phyloP scores from a whole-genome alignment of 2,888 invertebrate species.

The Girardia tigrina region DNA sequence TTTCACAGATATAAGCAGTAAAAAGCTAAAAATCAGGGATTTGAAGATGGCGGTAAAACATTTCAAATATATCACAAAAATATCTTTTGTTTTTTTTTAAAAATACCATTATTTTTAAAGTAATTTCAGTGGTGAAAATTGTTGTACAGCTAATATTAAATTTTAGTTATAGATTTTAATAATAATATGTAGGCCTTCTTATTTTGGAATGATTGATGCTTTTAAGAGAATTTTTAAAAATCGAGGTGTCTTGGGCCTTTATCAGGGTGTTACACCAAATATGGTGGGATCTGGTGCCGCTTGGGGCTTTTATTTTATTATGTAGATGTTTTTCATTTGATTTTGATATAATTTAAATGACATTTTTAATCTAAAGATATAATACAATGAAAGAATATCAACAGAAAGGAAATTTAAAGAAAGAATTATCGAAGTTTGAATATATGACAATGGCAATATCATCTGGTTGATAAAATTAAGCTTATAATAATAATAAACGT shows the following conservation, averaged over 20 bases:
- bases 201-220: constrained; percentile 55
- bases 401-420: constrained; percentile 64
- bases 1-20: too few relatives aligned
- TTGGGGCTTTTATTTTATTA: constrained; percentile 95
- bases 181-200: constrained; percentile 82
- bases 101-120: too few relatives aligned
- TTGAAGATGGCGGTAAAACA: too few relatives aligned
- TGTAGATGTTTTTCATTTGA: constrained; percentile 54
- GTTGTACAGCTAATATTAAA: too few relatives aligned
- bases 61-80: too few relatives aligned
- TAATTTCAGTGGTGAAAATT: too few relatives aligned
- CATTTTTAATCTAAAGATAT: constrained; percentile 61
- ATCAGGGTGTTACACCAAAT: constrained; percentile 88
- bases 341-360: constrained; percentile 24
- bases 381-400: constrained; percentile 83
- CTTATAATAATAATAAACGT: too few relatives aligned
- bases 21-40: too few relatives aligned
- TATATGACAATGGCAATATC: background rate
- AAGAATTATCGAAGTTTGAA: constrained; percentile 11
- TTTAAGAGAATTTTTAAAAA: constrained; percentile 60
- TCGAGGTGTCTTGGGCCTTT: constrained; percentile 69
- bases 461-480: background rate
- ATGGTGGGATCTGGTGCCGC: constrained; percentile 88
- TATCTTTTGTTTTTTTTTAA: too few relatives aligned
- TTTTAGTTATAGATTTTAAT: too few relatives aligned